Evolutionary conservation across 2,797 vertebrate genomes (phyloP).

Genomic region (Danio kyathit): DNA sequence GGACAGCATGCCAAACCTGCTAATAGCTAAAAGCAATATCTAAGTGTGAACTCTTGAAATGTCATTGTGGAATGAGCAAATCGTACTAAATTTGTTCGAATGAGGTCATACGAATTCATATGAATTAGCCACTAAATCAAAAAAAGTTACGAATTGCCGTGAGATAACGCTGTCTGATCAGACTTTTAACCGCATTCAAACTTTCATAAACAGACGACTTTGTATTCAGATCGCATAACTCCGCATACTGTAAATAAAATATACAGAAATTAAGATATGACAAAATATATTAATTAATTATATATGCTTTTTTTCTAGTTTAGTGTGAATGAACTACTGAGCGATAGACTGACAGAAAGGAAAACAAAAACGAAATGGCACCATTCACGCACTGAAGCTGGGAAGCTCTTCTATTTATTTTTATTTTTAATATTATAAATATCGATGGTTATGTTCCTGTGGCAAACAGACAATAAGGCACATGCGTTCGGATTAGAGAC

Average conservation of each 20-base stretch:
- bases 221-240: constrained; percentile 20
- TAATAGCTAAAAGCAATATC: too few species aligned
- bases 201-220: constrained; percentile 6
- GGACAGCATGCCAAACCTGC: too few species aligned
- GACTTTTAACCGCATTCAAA: constrained; percentile 23
- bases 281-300: constrained; percentile 55
- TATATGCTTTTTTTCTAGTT: constrained; percentile 73
- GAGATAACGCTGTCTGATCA: neutral
- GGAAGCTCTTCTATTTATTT: constrained; percentile 87
- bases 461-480: constrained; percentile 85
- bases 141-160: too few species aligned
- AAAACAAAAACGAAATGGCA: constrained; percentile 64
- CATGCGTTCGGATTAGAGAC: constrained; percentile 66
- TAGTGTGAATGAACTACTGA: constrained; percentile 96
- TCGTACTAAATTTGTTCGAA: too few species aligned
- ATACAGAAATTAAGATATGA: constrained; percentile 60
- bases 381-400: constrained; percentile 89
- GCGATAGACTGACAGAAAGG: constrained; percentile 77
- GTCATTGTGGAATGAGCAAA: too few species aligned
- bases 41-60: too few species aligned
- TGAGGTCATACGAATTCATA: too few species aligned
- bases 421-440: constrained; percentile 86
- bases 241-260: constrained; percentile 52
- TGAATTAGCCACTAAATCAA: too few species aligned
- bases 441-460: constrained; percentile 90